phyloP scores from a whole-genome alignment of 2,797 vertebrate species.

The Danio tinwini region DNA sequence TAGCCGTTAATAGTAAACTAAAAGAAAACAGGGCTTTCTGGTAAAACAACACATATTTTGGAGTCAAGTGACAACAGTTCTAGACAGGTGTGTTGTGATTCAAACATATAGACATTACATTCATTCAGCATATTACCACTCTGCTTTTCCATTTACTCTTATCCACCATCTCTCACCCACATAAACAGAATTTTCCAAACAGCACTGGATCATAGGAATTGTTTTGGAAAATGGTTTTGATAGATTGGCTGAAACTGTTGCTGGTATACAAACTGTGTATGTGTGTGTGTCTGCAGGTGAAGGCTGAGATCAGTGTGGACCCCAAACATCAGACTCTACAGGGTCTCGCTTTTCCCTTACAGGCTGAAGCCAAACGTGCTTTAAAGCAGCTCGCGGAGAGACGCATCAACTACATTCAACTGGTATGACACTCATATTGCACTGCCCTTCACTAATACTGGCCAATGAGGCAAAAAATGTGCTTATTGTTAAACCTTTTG shows the following conservation, averaged over 20 bases:
- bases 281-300: slow-evolving; percentile 81
- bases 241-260: background rate
- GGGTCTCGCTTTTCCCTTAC: slow-evolving; percentile 92
- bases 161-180: slow-evolving; percentile 25
- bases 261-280: slow-evolving; percentile 43
- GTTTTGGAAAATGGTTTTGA: slow-evolving; percentile 6
- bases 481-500: too few species aligned
- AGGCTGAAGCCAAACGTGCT: slow-evolving; percentile 86
- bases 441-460: too few species aligned
- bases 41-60: background rate
- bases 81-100: background rate
- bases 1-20: too few species aligned
- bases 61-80: background rate
- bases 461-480: too few species aligned
- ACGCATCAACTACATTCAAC: slow-evolving; percentile 92
- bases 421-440: slow-evolving; percentile 74
- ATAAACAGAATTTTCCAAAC: slow-evolving; percentile 16
- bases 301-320: slow-evolving; percentile 92
- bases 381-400: slow-evolving; percentile 88
- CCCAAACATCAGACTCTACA: slow-evolving; percentile 96
- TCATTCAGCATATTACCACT: background rate
- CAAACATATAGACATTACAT: background rate
- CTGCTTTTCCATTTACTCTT: slow-evolving; percentile 10
- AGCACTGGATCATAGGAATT: background rate
- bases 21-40: too few species aligned